Percentiles rank a stretch among this genome's conserved stretches.
Evolutionary conservation across 1,140 invertebrate genomes (phyloP).

Genomic region (Maconellicoccus hirsutus): DNA sequence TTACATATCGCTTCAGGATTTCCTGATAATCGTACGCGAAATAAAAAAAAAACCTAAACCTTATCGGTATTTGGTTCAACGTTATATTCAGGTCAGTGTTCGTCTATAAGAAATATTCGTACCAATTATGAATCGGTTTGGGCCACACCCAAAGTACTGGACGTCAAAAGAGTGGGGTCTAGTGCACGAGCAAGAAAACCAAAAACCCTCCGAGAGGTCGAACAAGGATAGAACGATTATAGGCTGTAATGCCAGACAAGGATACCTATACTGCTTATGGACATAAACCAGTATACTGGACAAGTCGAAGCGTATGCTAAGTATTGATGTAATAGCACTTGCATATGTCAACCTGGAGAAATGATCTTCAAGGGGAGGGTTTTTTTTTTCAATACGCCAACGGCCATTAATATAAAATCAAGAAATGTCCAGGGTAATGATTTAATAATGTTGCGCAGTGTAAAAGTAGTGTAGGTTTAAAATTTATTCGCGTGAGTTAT

Average conservation of each 20-base stretch:
- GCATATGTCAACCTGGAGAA: slow-evolving; percentile 15
- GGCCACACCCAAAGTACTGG: slow-evolving; percentile 17
- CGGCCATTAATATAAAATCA: slow-evolving; percentile 13
- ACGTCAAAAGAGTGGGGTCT: background rate
- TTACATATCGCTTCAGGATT: background rate
- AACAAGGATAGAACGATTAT: background rate
- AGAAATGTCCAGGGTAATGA: slow-evolving; percentile 18
- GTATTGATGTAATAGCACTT: slow-evolving; percentile 2
- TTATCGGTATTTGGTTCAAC: slow-evolving; percentile 1
- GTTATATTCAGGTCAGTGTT: slow-evolving; percentile 13
- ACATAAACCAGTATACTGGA: slow-evolving; percentile 16
- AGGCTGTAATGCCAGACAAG: background rate
- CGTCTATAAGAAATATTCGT: slow-evolving; percentile 18
- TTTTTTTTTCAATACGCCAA: slow-evolving; percentile 13
- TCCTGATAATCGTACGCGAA: background rate
- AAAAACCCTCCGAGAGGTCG: slow-evolving; percentile 7
- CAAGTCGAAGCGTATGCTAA: slow-evolving; percentile 1
- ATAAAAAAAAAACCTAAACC: background rate
- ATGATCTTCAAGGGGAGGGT: slow-evolving; percentile 19
- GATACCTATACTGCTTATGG: slow-evolving; percentile 4
- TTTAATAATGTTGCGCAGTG: slow-evolving; percentile 21
- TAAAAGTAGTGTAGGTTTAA: slow-evolving; percentile 19
- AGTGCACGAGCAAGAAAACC: background rate
- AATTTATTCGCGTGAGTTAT: slow-evolving; percentile 16
- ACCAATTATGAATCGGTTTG: slow-evolving; percentile 12